Conservation (phyloP, 1,140 invertebrate genomes). For the Whitmania pigra region DNA sequence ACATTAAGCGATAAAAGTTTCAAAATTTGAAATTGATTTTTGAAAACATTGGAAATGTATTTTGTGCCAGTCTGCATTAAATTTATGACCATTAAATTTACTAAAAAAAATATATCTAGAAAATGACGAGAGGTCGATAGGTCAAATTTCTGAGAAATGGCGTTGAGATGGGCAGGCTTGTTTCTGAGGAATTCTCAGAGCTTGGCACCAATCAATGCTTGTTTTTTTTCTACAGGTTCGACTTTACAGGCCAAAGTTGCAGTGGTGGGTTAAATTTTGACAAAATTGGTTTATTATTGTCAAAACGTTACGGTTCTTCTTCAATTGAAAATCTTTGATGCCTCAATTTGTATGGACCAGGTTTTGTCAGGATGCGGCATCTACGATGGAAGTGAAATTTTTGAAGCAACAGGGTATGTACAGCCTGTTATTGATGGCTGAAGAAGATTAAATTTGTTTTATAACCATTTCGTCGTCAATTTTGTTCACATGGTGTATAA, state of each 20-base stretch:
- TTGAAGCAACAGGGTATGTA: slow-evolving; percentile 49
- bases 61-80: no score
- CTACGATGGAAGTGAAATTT: slow-evolving; percentile 52
- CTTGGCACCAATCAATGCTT: neutral
- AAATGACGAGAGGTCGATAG: no score
- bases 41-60: no score
- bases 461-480: neutral
- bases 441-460: neutral
- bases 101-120: no score
- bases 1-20: neutral
- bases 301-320: neutral
- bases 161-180: no score
- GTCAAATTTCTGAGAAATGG: no score
- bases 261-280: slow-evolving; percentile 3
- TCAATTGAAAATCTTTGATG: neutral
- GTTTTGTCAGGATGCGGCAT: slow-evolving; percentile 52
- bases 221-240: slow-evolving; percentile 5
- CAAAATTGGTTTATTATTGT: neutral
- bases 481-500: neutral
- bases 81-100: no score
- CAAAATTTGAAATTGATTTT: no score
- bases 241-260: slow-evolving; percentile 1
- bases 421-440: neutral
- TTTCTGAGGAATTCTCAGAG: no score
- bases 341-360: slow-evolving; percentile 29